A percentile compares a stretch with the other conserved stretches of the same genome.
These are phyloP conservation scores for Lithophane leautieri DNA, from an alignment of 2,888 invertebrate genomes.

Conservation along the genomic window DNA sequence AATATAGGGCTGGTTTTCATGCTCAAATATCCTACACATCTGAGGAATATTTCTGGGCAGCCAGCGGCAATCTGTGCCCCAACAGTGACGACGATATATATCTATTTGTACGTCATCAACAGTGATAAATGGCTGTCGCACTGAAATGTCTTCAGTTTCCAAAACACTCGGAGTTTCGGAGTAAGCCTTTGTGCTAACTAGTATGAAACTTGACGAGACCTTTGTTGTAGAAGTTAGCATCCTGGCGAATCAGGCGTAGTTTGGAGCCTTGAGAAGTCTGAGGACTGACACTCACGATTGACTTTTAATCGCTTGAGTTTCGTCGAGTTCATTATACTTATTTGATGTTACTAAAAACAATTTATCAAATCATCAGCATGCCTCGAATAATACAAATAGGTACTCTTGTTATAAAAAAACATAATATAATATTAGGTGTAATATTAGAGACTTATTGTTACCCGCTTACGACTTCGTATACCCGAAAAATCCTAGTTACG, in stretches of 20 bases:
- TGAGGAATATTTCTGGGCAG: conserved; percentile 26
- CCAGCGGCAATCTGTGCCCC: conserved; percentile 40
- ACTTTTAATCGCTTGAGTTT: conserved; percentile 37
- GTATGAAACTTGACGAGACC: conserved; percentile 51
- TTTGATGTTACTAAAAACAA: not conserved
- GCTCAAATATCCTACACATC: conserved; percentile 8
- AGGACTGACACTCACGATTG: conserved; percentile 4
- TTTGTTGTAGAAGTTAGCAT: conserved; percentile 40
- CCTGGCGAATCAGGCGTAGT: conserved; percentile 32
- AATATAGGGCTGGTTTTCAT: conserved; percentile 4
- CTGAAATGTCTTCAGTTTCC: conserved; percentile 55
- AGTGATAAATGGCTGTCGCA: conserved; percentile 56
- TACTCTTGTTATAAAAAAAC: not conserved
- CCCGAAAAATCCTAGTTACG: conserved; percentile 43
- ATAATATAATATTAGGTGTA: conserved; percentile 18
- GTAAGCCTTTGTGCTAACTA: conserved; percentile 56
- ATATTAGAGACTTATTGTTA: conserved; percentile 49
- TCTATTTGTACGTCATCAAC: conserved; percentile 47
- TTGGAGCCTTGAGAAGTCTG: conserved; percentile 15
- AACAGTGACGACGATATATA: conserved; percentile 44
- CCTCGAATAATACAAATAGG: not conserved
- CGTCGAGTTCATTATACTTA: conserved; percentile 47
- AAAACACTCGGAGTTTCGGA: conserved; percentile 47
- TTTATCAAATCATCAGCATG: not conserved
- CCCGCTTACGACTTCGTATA: conserved; percentile 22